Evolutionary conservation across 1,140 invertebrate species (phyloP).

Genomic region (Drosophila funebris): DNA sequence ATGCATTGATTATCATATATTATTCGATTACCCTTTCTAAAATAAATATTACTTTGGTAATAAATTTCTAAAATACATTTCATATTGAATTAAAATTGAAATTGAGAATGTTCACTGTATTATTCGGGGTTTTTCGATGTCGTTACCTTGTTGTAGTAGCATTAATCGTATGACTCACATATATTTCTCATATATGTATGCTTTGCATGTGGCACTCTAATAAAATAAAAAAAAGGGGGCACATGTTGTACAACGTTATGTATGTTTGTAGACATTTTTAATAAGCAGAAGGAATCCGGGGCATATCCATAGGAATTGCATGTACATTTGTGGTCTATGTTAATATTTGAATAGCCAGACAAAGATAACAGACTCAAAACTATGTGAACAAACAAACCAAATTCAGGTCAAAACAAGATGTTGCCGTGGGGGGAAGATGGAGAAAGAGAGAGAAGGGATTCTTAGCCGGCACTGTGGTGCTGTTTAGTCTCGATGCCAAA

Average conservation of each 20-base stretch:
- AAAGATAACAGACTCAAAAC: conserved; percentile 10
- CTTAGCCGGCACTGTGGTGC: conserved; percentile 13
- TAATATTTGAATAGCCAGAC: conserved; percentile 43
- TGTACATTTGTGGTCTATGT: conserved; percentile 31
- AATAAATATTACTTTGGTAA: background rate
- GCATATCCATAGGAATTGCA: conserved; percentile 36
- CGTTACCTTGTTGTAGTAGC: background rate
- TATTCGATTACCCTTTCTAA: background rate
- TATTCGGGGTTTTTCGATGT: background rate
- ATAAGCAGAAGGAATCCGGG: conserved; percentile 34
- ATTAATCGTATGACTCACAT: background rate
- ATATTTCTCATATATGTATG: conserved; percentile 1
- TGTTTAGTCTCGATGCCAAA: conserved; percentile 22
- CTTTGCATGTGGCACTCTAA: conserved; percentile 27
- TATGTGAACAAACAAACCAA: conserved; percentile 6
- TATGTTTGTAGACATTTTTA: conserved; percentile 27
- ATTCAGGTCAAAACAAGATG: conserved; percentile 38
- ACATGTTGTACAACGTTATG: conserved; percentile 7
- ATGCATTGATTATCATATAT: conserved; percentile 22
- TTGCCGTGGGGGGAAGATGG: background rate
- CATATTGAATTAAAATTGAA: background rate
- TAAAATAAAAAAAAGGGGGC: conserved; percentile 12
- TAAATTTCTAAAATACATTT: background rate
- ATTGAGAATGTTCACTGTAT: background rate
- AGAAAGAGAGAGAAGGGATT: background rate